phyloP scores from a whole-genome alignment of 92 coral and sea anemone species.

The Epizoanthus fatuus region DNA sequence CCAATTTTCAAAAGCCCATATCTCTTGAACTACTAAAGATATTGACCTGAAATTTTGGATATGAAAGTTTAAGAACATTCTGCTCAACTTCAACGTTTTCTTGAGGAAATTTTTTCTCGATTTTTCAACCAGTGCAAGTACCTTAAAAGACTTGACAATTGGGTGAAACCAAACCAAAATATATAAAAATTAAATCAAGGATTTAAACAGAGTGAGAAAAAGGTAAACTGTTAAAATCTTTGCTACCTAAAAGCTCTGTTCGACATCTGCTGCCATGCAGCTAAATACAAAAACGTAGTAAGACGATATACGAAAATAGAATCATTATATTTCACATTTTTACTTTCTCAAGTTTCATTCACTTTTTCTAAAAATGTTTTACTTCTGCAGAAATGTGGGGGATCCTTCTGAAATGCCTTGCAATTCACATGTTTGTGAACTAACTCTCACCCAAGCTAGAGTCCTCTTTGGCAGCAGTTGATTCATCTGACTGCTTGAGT shows the following conservation, averaged over 20 bases:
- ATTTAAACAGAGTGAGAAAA: too few relatives aligned
- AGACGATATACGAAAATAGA: too few relatives aligned
- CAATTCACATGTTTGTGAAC: neutral
- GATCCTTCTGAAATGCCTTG: neutral
- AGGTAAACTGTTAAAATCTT: too few relatives aligned
- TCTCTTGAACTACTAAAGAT: too few relatives aligned
- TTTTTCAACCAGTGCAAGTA: too few relatives aligned
- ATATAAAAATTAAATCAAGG: neutral
- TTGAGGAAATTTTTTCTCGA: too few relatives aligned
- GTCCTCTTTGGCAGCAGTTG: slow-evolving; percentile 42
- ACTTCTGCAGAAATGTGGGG: neutral
- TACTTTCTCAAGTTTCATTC: neutral
- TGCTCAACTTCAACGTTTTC: too few relatives aligned
- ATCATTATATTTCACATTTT: too few relatives aligned
- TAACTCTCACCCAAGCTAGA: slow-evolving; percentile 4
- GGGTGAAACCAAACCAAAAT: neutral
- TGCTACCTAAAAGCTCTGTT: neutral
- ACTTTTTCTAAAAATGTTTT: neutral
- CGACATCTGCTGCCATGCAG: neutral
- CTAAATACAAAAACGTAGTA: neutral
- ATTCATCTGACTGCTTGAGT: slow-evolving; percentile 42
- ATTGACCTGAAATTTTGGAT: too few relatives aligned
- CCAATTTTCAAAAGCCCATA: too few relatives aligned
- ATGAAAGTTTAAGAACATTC: too few relatives aligned
- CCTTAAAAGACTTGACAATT: neutral